Base-by-base conservation (phyloP, 2,797 vertebrate species). In the Adrianichthys oophorus region DNA sequence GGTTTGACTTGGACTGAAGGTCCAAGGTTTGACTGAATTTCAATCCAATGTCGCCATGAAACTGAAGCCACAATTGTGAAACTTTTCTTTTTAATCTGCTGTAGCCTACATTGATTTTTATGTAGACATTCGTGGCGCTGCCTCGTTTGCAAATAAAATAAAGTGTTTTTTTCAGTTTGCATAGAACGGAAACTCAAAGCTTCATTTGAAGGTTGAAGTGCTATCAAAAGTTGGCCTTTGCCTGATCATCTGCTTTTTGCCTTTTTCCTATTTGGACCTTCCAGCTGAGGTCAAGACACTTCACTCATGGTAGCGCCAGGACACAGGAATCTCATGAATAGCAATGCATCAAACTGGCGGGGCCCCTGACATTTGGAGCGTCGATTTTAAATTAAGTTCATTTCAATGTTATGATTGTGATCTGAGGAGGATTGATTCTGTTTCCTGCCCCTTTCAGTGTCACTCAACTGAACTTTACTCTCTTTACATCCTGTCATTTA, bases 281-380 rank as follows among this genome's bases (percentile, higher is more conserved):
- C 74, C 71, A 79, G 82, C 68, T 74, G 74, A 80, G 83, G 78
- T 80, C 82, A 80, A 58, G 64, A 57, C 63, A 40, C 55, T 37
- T 26, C 55, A 24, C 52, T 65, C 60, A 21, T 72, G 49, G 41
- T 23, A 59, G 64, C 70, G 70, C 73, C 41, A 52, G 62, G 63
- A 74, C 65, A 50, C 68, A 17, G 65, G 79, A 87, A 88, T 91
- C 85, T 92, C 89, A 92, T 92, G 90, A 92, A 92, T 92, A 90
- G 70, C 78, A 91, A 92, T 86, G 72, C 32, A 48, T 16, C 62
- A 56, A 59, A 73, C 49, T 66, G 59, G 32, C 69, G 65, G 32
- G 8, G 47, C 59, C 41, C 58, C 57, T 79, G 85, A 81, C 74
- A 82, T 84, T 72, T 85, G 32, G 54, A 72, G 59, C 74, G 46